phyloP scores from a whole-genome alignment of 2,888 invertebrate genomes.

The Papilio protenor region DNA sequence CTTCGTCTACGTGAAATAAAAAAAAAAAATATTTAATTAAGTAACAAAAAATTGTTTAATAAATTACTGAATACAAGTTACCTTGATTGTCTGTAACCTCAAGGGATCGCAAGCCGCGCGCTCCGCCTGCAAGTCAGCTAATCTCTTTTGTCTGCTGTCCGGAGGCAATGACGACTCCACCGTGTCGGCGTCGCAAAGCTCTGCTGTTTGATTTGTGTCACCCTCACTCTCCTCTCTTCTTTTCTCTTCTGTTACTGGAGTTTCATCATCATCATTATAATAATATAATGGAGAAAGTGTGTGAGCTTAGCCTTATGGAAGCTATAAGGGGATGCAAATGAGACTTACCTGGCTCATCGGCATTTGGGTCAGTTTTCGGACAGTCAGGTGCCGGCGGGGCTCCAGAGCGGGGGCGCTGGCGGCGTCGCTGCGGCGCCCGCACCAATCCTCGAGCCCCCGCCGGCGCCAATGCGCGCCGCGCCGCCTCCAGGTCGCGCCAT shows the following conservation, averaged over 20 bases:
- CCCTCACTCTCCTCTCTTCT: constrained; percentile 78
- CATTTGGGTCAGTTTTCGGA: constrained; percentile 64
- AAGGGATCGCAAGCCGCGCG: constrained; percentile 92
- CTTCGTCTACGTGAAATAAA: too few species aligned
- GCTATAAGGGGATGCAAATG: background rate
- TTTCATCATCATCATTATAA: background rate
- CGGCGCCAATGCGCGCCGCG: constrained; percentile 86
- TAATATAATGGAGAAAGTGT: background rate
- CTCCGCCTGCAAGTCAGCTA: constrained; percentile 89
- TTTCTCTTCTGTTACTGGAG: constrained; percentile 73
- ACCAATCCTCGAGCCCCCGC: constrained; percentile 82
- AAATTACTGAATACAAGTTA: constrained; percentile 41
- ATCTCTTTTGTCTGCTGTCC: constrained; percentile 87
- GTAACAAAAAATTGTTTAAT: background rate
- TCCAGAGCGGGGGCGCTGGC: constrained; percentile 47
- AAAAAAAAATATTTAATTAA: background rate
- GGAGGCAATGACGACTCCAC: constrained; percentile 89
- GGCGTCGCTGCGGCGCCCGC: constrained; percentile 67
- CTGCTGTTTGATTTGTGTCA: constrained; percentile 82
- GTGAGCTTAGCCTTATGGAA: background rate
- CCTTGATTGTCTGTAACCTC: constrained; percentile 88
- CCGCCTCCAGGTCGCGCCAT: constrained; percentile 91
- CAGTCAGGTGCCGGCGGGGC: constrained; percentile 63
- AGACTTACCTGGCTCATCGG: constrained; percentile 57
- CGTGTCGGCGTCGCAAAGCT: constrained; percentile 85